Base-by-base conservation (phyloP, 1,140 invertebrate genomes). In the Tetragonula clypearis region DNA sequence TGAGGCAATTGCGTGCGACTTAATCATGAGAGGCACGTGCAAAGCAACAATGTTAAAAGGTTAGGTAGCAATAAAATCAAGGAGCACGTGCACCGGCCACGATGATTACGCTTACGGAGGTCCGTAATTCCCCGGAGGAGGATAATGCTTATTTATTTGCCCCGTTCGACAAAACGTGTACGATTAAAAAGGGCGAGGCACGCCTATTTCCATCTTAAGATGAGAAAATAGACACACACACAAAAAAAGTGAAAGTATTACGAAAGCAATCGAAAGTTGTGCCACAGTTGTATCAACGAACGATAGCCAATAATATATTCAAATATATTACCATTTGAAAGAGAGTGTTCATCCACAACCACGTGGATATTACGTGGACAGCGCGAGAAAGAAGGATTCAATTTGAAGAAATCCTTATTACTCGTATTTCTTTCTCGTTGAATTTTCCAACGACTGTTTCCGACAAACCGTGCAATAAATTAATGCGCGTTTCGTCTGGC, bases 21-120 rank as follows among this genome's bases (percentile, higher is more conserved):
- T 1, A 35, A 3, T 56, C 35, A 15, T n/a, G 17, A 56, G 26
- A 60, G 41, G 11, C 30, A 11, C 66, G 12, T 23, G 12, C n/a
- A 26, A 19, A 41, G 60, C 26, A 23, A 41, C 62, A 83, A 69
- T 83, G 81, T 77, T 83, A 12, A 77, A 83, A 83, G 81, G 81
- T 83, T 77, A 77, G 68, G 41, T 21, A 23, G 21, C 66, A 49
- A 80, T 49, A 49, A 35, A 41, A 11, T 71, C 58, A 14, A 41
- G 74, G 14, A 60, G 26, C 75, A 49, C 73, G 73, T 56, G 72
- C 17, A 62, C 26, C 14, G 30, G 23, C 9, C 30, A 35, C 19
- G 15, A 5, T 23, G 12, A 26, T 58, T 75, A 23, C 15, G 8
- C 56, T 41, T 17, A 15, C 11, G 30, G n/a, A 49, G 49, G 35